phyloP scores from a whole-genome alignment of 2,113 vertebrate species.

The Tapirus terrestris region DNA sequence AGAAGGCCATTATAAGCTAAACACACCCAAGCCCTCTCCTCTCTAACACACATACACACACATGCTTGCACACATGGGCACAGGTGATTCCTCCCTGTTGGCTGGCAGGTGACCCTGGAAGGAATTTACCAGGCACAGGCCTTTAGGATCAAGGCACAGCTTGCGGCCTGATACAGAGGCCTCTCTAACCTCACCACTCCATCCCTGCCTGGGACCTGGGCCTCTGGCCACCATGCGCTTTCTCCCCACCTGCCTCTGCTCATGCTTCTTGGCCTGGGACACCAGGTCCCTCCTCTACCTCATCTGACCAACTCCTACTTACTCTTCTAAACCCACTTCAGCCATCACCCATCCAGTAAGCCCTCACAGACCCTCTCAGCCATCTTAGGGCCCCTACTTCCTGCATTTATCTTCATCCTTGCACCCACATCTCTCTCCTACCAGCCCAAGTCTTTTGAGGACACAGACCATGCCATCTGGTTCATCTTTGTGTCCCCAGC shows the following conservation, averaged over 20 bases:
- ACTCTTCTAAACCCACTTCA: not conserved
- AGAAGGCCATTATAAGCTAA: not conserved
- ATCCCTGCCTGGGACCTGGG: not conserved
- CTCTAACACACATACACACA: not conserved
- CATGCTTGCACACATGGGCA: not conserved
- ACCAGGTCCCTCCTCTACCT: not conserved
- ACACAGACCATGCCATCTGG: not conserved
- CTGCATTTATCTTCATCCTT: not conserved
- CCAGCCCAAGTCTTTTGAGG: not conserved
- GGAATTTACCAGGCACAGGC: not conserved
- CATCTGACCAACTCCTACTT: not conserved
- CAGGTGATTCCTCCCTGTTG: not conserved
- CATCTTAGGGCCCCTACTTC: no score
- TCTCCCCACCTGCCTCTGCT: not conserved
- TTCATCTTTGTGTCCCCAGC: not conserved
- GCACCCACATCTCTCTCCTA: not conserved
- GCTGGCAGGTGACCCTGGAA: not conserved
- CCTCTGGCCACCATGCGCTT: not conserved
- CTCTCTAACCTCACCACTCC: not conserved
- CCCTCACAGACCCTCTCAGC: not conserved
- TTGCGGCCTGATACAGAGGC: accelerated
- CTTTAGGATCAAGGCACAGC: not conserved
- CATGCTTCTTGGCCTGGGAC: not conserved
- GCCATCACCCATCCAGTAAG: not conserved
- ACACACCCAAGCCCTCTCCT: not conserved